Evolutionary conservation across 2,888 invertebrate species (phyloP), one percentile per base, ranked within the genome.

Genomic region (Drosophila macrothrix): DNA sequence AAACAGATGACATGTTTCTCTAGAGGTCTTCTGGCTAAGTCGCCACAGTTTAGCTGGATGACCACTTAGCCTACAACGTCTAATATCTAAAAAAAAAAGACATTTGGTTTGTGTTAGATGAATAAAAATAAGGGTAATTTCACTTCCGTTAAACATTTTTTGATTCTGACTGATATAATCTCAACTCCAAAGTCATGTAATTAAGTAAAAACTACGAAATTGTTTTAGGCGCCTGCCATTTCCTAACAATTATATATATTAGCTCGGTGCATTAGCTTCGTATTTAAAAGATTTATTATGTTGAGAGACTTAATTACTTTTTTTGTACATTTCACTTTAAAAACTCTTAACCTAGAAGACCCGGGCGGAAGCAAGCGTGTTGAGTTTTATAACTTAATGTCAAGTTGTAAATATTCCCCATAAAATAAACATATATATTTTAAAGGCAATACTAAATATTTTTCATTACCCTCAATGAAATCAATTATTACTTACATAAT

Each of bases 271-370:
- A 63, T 75, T 69, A 29, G 65, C 59, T 37, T 35, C 58, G 29
- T n/a, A 41, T 56, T 52, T 4, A 31, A 37, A 43, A 65, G 35
- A 31, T 63, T 59, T 43, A 74, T 59, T 33, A 62, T 41, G 59
- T 52, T 35, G 56, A 29, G n/a, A 43, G 29, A 37, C 53, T 29
- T 62, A 76, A 75, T 78, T 59, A 75, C 56, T 22, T 63, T 63
- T 69, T 60, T 65, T 56, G 56, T 63, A 60, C 65, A 62, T 52
- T 53, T 70, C 56, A 66, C 65, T 70, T 70, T 66, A 70, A 76
- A 56, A 39, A 29, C 56, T 41, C 43, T 76, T 76, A 63, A 70
- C 70, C 80, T 52, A 41, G n/a, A 31, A 53, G 41, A 69, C 76
- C 65, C 62, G 55, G 65, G 19, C 69, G 43, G 53, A 69, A 63